Evolutionary conservation across 1,140 invertebrate species (phyloP).

Genomic region (Heliothis virescens): DNA sequence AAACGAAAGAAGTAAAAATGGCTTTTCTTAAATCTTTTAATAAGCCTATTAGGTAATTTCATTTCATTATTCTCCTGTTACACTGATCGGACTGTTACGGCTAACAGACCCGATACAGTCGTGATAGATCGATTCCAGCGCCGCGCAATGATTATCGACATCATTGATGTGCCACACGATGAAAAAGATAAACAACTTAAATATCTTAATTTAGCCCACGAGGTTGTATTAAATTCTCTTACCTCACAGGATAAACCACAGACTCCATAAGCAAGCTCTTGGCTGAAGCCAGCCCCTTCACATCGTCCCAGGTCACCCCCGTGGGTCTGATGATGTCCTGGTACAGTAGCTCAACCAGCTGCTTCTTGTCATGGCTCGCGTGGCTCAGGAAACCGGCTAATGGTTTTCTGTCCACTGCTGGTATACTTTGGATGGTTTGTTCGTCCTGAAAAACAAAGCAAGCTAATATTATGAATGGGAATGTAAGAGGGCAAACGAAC

Average conservation of each 20-base stretch:
- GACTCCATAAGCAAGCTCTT: conserved; percentile 96
- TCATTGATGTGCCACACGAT: too few relatives aligned
- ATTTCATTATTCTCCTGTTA: too few relatives aligned
- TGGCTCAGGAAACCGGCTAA: conserved; percentile 65
- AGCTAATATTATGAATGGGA: neutral
- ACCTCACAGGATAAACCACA: conserved; percentile 93
- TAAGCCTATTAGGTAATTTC: too few relatives aligned
- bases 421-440: conserved; percentile 47
- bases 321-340: conserved; percentile 83
- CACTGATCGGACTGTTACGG: too few relatives aligned
- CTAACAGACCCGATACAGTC: too few relatives aligned
- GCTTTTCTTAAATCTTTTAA: too few relatives aligned
- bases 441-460: conserved; percentile 56
- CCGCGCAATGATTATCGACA: too few relatives aligned
- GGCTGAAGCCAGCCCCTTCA: conserved; percentile 92
- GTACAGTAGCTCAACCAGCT: conserved; percentile 72
- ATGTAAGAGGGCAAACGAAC: too few relatives aligned
- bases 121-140: too few relatives aligned
- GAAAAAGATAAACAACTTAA: too few relatives aligned
- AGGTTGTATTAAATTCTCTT: conserved; percentile 72
- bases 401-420: conserved; percentile 88
- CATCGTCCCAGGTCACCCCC: conserved; percentile 89
- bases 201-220: too few relatives aligned
- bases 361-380: conserved; percentile 69
- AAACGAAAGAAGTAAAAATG: neutral